These are phyloP conservation scores for Apogon talboti DNA, from an alignment of 2,797 vertebrate species.

Conservation along the genomic window DNA sequence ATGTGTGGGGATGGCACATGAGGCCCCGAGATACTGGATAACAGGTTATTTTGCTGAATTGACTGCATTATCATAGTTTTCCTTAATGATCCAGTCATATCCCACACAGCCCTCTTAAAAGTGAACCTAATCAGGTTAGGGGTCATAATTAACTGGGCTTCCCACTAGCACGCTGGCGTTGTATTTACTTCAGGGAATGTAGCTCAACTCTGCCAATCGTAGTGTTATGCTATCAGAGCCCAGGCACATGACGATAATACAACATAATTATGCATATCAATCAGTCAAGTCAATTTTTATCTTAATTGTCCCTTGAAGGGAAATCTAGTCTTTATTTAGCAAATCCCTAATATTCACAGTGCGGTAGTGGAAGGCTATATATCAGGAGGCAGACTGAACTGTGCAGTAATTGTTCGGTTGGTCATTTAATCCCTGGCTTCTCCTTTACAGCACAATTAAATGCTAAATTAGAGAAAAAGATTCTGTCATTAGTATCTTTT, in stretches of 20 bases:
- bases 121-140: background rate
- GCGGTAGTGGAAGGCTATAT: background rate
- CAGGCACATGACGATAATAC: constrained; percentile 19
- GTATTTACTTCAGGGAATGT: constrained; percentile 2
- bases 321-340: constrained; percentile 14
- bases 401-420: background rate
- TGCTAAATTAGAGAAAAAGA: background rate
- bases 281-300: constrained; percentile 35
- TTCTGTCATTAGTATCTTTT: constrained; percentile 2
- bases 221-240: constrained; percentile 17
- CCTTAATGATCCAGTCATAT: constrained; percentile 3
- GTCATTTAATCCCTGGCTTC: background rate
- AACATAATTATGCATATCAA: constrained; percentile 21
- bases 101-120: constrained; percentile 6
- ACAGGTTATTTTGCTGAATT: constrained; percentile 2
- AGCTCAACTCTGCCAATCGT: constrained; percentile 14
- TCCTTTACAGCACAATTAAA: background rate
- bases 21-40: background rate
- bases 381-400: background rate
- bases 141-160: background rate
- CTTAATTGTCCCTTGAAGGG: constrained; percentile 14
- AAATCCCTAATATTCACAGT: constrained; percentile 5
- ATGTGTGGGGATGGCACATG: background rate
- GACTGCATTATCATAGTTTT: background rate
- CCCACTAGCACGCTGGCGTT: constrained; percentile 1